Evolutionary conservation across 2,888 invertebrate species (phyloP).

Genomic region (Onchidella celtica): DNA sequence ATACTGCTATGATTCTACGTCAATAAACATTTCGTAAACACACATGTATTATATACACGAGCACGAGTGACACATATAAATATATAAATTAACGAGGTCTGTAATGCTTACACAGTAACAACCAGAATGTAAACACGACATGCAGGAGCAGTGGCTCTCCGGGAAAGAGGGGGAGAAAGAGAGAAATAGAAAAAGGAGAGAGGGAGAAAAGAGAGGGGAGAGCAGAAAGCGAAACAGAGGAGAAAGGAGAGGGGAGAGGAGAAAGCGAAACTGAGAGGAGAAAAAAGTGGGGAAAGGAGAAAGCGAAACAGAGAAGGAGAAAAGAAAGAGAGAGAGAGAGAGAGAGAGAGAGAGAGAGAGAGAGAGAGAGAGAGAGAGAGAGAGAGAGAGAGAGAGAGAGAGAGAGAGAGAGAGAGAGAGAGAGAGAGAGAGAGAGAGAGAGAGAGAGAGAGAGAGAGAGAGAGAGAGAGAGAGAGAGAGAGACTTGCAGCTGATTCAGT

Average conservation of each 20-base stretch:
- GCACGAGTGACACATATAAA: too few relatives aligned
- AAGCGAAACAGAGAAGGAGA: background rate
- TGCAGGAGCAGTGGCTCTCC: too few relatives aligned
- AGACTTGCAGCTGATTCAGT: too few relatives aligned
- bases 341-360: too few relatives aligned
- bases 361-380: background rate
- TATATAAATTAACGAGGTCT: too few relatives aligned
- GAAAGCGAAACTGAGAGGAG: background rate
- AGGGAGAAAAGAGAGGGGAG: background rate
- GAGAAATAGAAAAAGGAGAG: background rate
- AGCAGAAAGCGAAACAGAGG: background rate
- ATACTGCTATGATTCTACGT: too few relatives aligned
- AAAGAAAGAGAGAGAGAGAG: background rate
- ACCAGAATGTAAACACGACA: too few relatives aligned
- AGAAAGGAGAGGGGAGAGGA: background rate
- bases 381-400: background rate
- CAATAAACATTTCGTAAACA: too few relatives aligned
- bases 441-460: background rate
- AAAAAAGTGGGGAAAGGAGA: background rate
- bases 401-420: constrained; percentile 24
- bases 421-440: constrained; percentile 11
- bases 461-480: background rate
- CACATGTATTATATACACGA: too few relatives aligned
- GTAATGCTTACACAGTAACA: too few relatives aligned
- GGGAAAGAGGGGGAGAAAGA: background rate